Percentiles rank a stretch among this genome's conserved stretches.
Conservation (phyloP, 2,113 vertebrate genomes). For the Falco punctatus region DNA sequence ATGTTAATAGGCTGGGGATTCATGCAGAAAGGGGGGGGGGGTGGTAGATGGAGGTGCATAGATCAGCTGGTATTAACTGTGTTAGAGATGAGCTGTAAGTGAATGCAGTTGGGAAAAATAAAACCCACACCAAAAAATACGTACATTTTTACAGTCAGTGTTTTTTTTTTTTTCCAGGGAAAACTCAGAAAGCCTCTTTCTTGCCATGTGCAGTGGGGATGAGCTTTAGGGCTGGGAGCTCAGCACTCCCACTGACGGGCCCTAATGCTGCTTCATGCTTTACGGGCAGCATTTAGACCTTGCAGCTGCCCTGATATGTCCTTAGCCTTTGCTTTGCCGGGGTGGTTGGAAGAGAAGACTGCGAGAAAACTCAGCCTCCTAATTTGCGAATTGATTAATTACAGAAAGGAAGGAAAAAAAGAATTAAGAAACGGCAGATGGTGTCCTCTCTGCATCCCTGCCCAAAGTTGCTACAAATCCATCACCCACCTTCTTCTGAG, state of each 20-base stretch:
- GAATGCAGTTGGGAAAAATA: background rate
- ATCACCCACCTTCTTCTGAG: background rate
- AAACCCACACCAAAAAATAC: background rate
- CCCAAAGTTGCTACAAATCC: slow-evolving; percentile 10
- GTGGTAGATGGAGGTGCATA: slow-evolving; percentile 9
- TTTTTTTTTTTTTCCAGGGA: background rate
- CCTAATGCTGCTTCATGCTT: background rate
- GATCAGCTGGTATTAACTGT: background rate
- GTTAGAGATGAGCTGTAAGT: background rate
- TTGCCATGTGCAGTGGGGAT: background rate
- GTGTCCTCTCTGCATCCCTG: slow-evolving; percentile 29
- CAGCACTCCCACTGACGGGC: background rate
- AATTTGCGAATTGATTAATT: background rate
- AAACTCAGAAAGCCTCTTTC: background rate
- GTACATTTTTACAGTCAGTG: background rate
- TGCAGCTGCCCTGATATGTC: background rate
- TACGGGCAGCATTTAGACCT: background rate
- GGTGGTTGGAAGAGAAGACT: background rate
- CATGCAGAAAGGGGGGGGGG: background rate
- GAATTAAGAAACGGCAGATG: slow-evolving; percentile 11
- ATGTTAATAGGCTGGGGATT: slow-evolving; percentile 37
- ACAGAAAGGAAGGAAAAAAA: background rate
- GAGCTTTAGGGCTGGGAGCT: background rate
- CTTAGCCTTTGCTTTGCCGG: background rate
- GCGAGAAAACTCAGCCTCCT: background rate